Evolutionary conservation across 2,888 invertebrate genomes (phyloP).

Genomic region (Pristionchus fissidentatus): DNA sequence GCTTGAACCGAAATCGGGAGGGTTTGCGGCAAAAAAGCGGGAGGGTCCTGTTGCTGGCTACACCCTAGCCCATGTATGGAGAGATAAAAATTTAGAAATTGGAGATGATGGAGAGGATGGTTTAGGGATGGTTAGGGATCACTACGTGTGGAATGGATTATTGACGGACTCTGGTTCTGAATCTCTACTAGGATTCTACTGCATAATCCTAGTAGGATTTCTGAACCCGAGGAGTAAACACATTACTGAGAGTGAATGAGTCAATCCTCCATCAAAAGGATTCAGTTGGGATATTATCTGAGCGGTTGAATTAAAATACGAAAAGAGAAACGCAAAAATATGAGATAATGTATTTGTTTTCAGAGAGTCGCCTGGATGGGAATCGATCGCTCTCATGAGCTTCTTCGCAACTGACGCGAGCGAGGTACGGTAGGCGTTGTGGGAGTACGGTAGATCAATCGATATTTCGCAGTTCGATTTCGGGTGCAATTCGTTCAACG

Average conservation of each 20-base stretch:
- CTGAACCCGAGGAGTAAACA: too few species aligned
- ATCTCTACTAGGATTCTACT: too few species aligned
- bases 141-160: neutral
- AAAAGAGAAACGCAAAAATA: too few species aligned
- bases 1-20: too few species aligned
- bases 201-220: too few species aligned
- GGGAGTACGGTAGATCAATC: neutral
- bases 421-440: conserved; percentile 12
- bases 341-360: too few species aligned
- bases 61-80: too few species aligned
- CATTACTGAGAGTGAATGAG: too few species aligned
- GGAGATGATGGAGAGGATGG: too few species aligned
- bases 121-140: neutral
- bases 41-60: too few species aligned
- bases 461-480: conserved; percentile 32
- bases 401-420: conserved; percentile 14
- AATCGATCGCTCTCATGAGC: conserved; percentile 30
- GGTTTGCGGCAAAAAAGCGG: too few species aligned
- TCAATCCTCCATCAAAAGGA: neutral
- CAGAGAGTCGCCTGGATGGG: conserved; percentile 45
- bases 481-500: conserved; percentile 8
- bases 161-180: neutral
- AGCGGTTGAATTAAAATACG: too few species aligned
- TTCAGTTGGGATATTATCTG: neutral
- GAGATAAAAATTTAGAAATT: neutral